Conservation (phyloP, 2,797 vertebrate genomes). For the Hipposideros larvatus region DNA sequence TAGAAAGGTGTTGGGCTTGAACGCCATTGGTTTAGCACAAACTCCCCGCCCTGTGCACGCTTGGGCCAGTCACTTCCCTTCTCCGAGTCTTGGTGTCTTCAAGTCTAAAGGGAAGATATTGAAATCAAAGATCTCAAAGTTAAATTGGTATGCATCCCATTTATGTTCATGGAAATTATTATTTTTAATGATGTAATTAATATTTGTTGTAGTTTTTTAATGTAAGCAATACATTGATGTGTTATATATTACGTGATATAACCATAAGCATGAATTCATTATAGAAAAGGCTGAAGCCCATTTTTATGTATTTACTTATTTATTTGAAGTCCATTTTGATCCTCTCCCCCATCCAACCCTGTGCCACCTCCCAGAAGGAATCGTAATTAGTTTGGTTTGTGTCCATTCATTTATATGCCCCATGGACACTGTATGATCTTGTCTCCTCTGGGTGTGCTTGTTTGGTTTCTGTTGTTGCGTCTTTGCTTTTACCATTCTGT, state of each 20-base stretch:
- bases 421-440: rapidly evolving
- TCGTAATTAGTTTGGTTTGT: no score
- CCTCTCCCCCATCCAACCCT: rapidly evolving
- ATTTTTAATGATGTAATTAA: not conserved
- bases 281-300: not conserved
- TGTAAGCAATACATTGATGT: rapidly evolving
- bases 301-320: not conserved
- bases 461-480: not conserved
- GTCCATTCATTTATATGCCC: rapidly evolving
- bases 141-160: not conserved
- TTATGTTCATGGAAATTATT: not conserved
- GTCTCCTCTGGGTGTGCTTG: rapidly evolving
- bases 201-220: no score
- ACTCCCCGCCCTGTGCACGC: rapidly evolving
- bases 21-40: rapidly evolving
- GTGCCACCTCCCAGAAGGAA: not conserved
- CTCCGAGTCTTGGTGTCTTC: not conserved
- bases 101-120: not conserved
- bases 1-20: not conserved
- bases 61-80: not conserved
- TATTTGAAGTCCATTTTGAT: not conserved
- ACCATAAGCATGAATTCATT: not conserved
- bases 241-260: rapidly evolving
- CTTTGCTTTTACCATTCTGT: not conserved
- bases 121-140: not conserved